These are phyloP conservation scores for Lasioglossum albipes DNA, from an alignment of 1,140 invertebrate species.

Conservation along the genomic window DNA sequence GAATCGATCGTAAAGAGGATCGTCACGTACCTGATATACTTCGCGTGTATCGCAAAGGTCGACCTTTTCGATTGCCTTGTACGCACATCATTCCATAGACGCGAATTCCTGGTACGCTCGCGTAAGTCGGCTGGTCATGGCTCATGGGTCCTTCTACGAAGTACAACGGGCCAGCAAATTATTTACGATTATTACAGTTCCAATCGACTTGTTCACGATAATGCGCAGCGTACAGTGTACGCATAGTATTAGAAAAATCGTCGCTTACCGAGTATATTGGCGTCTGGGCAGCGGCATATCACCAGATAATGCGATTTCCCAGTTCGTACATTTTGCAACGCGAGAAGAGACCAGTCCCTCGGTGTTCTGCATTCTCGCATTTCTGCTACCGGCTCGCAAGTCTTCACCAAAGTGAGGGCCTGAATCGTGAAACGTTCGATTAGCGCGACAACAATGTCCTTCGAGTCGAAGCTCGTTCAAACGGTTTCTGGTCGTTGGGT, in stretches of 20 bases:
- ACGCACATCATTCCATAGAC: conserved; percentile 97
- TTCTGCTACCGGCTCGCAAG: conserved; percentile 93
- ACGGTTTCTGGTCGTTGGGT: too few species aligned
- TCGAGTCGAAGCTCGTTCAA: too few species aligned
- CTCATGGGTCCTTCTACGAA: conserved; percentile 92
- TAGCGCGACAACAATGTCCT: background rate
- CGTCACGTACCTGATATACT: conserved; percentile 72
- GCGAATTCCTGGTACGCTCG: conserved; percentile 93
- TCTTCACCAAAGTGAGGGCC: conserved; percentile 94
- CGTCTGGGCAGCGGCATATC: conserved; percentile 93
- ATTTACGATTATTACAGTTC: too few species aligned
- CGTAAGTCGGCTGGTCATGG: conserved; percentile 95
- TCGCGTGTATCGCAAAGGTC: conserved; percentile 79
- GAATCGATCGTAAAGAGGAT: too few species aligned
- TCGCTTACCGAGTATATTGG: conserved; percentile 88
- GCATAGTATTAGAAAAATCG: too few species aligned
- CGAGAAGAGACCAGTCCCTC: conserved; percentile 94
- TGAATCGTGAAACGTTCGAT: conserved; percentile 71
- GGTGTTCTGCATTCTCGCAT: conserved; percentile 93
- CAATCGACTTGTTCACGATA: too few species aligned
- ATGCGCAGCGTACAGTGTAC: too few species aligned
- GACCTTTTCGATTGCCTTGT: conserved; percentile 79
- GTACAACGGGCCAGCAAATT: background rate
- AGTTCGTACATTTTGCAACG: conserved; percentile 93
- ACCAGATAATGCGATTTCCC: conserved; percentile 97